A percentile compares a stretch with the other conserved stretches of the same genome.
Conservation (phyloP, 1,140 invertebrate genomes). For the Argopecten irradians region DNA sequence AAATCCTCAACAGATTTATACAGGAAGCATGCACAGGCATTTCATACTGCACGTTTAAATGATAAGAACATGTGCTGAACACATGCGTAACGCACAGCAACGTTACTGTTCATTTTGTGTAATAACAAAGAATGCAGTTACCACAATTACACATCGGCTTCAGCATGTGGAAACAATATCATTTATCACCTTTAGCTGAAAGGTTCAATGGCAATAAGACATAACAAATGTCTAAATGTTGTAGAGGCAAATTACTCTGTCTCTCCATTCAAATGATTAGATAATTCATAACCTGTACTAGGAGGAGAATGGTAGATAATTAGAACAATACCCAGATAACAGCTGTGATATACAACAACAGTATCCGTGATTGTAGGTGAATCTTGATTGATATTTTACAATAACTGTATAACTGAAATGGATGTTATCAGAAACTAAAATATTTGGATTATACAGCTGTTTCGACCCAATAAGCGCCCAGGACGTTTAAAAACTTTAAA, state of each 20-base stretch:
- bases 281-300: background rate
- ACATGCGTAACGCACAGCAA: background rate
- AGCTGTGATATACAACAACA: background rate
- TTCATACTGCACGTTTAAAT: background rate
- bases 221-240: background rate
- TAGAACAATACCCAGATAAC: background rate
- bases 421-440: too few species aligned
- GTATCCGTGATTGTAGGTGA: too few species aligned
- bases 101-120: background rate
- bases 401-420: too few species aligned
- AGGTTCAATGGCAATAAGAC: background rate
- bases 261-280: slow-evolving; percentile 6
- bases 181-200: background rate
- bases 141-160: background rate
- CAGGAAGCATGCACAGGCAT: background rate
- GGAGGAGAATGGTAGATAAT: background rate
- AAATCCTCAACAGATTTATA: background rate
- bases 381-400: too few species aligned
- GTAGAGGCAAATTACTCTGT: background rate
- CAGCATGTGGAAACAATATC: background rate
- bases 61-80: background rate
- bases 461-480: too few species aligned
- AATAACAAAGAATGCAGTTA: background rate
- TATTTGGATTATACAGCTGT: too few species aligned
- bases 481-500: too few species aligned